These are phyloP conservation scores for Asarcornis scutulata DNA, from an alignment of 2,113 vertebrate genomes.

Conservation along the genomic window DNA sequence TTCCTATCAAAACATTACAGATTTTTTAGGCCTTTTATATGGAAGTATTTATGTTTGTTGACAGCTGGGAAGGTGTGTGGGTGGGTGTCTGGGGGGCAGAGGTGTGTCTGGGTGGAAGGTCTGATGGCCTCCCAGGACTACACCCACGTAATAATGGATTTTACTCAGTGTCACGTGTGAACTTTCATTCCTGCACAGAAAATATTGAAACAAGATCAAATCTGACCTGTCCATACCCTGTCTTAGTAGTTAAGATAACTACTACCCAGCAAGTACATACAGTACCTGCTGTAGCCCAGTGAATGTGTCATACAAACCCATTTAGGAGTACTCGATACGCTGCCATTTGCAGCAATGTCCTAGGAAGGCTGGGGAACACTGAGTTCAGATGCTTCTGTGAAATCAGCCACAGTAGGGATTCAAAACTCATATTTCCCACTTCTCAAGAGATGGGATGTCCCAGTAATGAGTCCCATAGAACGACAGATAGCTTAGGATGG, in stretches of 20 bases:
- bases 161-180: background rate
- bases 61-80: background rate
- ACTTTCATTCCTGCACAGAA: background rate
- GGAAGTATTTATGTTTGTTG: background rate
- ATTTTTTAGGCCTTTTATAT: background rate
- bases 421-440: background rate
- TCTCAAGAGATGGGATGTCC: background rate
- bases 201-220: background rate
- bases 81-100: background rate
- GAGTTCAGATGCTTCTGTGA: background rate
- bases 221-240: background rate
- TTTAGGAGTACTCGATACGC: background rate
- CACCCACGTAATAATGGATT: background rate
- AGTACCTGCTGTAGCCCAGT: no score
- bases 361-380: background rate
- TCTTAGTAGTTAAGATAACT: background rate
- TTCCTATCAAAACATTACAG: background rate
- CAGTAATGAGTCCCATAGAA: background rate
- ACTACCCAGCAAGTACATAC: no score
- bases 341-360: background rate
- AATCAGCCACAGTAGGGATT: background rate
- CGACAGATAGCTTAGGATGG: background rate
- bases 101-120: background rate
- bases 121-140: background rate
- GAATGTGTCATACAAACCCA: no score